Percentiles rank a stretch among this genome's conserved stretches.
Conservation (phyloP, 2,888 invertebrate species). For the Pseudolycoriella hygida region DNA sequence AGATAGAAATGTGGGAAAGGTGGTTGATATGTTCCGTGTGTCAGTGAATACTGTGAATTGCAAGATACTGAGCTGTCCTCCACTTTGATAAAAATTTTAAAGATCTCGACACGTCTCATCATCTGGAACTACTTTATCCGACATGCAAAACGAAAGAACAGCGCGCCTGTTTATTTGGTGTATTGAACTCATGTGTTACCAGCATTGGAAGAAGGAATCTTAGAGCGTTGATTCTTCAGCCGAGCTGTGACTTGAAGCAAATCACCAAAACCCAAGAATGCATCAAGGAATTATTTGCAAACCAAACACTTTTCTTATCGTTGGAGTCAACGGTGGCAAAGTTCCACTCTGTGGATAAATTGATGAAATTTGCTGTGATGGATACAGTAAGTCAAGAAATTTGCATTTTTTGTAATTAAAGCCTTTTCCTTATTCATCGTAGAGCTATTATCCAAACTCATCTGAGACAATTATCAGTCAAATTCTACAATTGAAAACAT, state of each 20-base stretch:
- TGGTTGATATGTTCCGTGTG: no score
- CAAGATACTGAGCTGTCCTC: no score
- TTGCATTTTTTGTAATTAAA: neutral
- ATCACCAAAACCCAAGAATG: slow-evolving; percentile 56
- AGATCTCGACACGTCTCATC: slow-evolving; percentile 70
- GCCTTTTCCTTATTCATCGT: slow-evolving; percentile 14
- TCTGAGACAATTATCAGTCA: slow-evolving; percentile 67
- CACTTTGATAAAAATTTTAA: no score
- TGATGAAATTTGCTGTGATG: slow-evolving; percentile 8
- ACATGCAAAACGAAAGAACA: slow-evolving; percentile 27
- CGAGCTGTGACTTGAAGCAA: slow-evolving; percentile 44
- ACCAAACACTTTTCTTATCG: slow-evolving; percentile 43
- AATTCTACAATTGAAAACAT: slow-evolving; percentile 55
- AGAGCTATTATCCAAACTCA: slow-evolving; percentile 29
- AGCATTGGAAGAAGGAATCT: slow-evolving; percentile 58
- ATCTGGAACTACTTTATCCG: slow-evolving; percentile 51
- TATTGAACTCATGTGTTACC: slow-evolving; percentile 52
- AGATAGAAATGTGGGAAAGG: no score
- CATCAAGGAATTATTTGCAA: slow-evolving; percentile 55
- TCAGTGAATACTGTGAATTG: no score
- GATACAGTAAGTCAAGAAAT: neutral
- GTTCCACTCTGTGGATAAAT: slow-evolving; percentile 7
- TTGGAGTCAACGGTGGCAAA: slow-evolving; percentile 29
- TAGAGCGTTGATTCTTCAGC: slow-evolving; percentile 66
- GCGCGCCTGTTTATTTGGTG: slow-evolving; percentile 39